These are phyloP conservation scores for Columbina picui DNA, from an alignment of 2,113 vertebrate genomes.

Conservation along the genomic window DNA sequence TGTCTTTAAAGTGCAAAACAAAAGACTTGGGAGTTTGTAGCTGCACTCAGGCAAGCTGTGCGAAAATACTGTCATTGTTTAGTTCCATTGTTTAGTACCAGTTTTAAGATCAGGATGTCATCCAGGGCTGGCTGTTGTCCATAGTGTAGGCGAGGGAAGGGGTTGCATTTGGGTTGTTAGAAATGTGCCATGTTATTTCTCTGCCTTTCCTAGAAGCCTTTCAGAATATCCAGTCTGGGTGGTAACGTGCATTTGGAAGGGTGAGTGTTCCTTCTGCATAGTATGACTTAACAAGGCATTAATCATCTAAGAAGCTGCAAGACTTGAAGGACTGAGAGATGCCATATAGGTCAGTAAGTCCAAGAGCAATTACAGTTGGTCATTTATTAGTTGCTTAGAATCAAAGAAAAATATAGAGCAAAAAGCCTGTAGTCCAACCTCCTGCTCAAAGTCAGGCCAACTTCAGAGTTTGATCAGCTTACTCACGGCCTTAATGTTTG, in stretches of 20 bases:
- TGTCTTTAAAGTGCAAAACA: neutral
- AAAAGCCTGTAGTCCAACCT: neutral
- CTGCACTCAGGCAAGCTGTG: neutral
- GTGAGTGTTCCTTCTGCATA: neutral
- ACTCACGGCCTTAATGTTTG: neutral
- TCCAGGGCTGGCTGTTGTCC: neutral
- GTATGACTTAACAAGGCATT: conserved; percentile 1
- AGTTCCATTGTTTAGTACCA: neutral
- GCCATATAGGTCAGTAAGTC: neutral
- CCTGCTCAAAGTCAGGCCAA: neutral
- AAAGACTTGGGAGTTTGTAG: neutral
- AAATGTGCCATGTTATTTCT: neutral
- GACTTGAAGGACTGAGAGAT: neutral
- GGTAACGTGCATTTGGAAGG: neutral
- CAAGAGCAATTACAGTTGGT: neutral
- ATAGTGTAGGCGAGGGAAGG: fast-evolving
- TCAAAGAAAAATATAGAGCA: neutral
- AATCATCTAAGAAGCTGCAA: neutral
- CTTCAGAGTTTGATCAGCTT: neutral
- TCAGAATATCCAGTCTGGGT: neutral
- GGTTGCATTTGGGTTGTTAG: neutral
- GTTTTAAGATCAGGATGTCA: neutral
- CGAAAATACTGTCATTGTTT: conserved; percentile 18
- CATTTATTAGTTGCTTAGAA: neutral
- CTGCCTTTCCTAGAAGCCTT: conserved; percentile 7